Percentiles rank a stretch among this genome's conserved stretches.
These are phyloP conservation scores for Tympanuchus pallidicinctus DNA, from an alignment of 2,113 vertebrate species.

Conservation along the genomic window DNA sequence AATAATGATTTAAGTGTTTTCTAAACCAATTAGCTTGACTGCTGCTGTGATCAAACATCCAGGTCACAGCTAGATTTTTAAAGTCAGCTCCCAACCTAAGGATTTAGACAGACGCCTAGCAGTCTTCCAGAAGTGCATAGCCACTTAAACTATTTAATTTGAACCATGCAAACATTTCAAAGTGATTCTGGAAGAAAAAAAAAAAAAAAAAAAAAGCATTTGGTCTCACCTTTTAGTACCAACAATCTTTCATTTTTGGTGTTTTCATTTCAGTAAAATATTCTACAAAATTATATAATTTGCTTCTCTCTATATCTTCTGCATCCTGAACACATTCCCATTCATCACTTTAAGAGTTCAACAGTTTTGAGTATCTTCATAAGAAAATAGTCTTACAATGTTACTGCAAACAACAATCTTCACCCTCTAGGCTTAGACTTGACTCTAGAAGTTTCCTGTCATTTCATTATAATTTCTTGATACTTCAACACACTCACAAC, in stretches of 20 bases:
- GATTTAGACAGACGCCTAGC: not conserved
- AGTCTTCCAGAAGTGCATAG: not conserved
- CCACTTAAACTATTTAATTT: not conserved
- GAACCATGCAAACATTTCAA: not conserved
- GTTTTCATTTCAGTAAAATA: not conserved
- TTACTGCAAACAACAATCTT: not conserved
- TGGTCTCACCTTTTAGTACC: not conserved
- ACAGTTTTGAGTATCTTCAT: not conserved
- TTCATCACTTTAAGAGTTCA: not conserved
- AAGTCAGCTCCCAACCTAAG: not conserved
- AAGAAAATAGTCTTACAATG: not conserved
- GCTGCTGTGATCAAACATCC: not conserved
- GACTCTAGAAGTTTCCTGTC: slow-evolving; percentile 5
- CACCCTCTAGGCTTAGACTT: not conserved
- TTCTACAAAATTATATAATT: not conserved
- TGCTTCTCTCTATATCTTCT: not conserved
- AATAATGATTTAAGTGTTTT: not conserved
- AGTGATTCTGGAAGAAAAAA: not conserved
- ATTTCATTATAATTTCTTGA: not conserved
- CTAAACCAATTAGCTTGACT: not conserved
- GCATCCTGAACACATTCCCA: not conserved
- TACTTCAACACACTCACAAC: not conserved
- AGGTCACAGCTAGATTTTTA: not conserved
- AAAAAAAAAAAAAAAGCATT: not conserved
- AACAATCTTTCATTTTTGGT: not conserved